phyloP scores from a whole-genome alignment of 1,140 invertebrate species.

The Leptonema lineaticorne region DNA sequence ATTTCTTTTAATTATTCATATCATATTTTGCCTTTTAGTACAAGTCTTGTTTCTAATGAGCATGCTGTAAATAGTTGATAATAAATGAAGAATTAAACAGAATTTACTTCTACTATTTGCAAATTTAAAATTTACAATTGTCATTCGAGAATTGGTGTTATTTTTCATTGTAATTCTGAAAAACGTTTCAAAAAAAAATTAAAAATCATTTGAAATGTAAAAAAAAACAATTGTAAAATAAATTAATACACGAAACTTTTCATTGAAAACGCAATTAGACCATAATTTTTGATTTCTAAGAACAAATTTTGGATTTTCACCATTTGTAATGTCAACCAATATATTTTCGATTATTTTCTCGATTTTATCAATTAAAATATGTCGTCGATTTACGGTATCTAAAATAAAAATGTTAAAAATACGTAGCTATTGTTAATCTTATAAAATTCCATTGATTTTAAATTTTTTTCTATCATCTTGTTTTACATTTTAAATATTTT shows the following conservation, averaged over 20 bases:
- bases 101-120: conserved; percentile 30
- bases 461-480: too few relatives aligned
- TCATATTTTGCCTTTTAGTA: conserved; percentile 48
- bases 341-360: conserved; percentile 27
- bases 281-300: conserved; percentile 45
- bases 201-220: too few relatives aligned
- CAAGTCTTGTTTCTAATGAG: conserved; percentile 49
- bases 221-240: neutral
- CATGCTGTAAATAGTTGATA: conserved; percentile 46
- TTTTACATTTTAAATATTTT: too few relatives aligned
- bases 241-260: conserved; percentile 45
- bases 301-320: conserved; percentile 35
- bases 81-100: conserved; percentile 27
- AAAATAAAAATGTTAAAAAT: neutral
- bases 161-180: conserved; percentile 51
- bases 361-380: conserved; percentile 32
- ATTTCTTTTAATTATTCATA: conserved; percentile 3
- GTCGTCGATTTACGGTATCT: neutral
- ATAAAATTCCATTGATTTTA: too few relatives aligned
- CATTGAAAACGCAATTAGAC: conserved; percentile 55
- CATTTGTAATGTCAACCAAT: conserved; percentile 27
- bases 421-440: neutral
- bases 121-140: conserved; percentile 41
- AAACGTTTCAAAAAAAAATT: too few relatives aligned
- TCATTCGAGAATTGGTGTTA: conserved; percentile 48